Base-by-base conservation (phyloP, 1,140 invertebrate species). In the Ceratosolen solmsi region DNA sequence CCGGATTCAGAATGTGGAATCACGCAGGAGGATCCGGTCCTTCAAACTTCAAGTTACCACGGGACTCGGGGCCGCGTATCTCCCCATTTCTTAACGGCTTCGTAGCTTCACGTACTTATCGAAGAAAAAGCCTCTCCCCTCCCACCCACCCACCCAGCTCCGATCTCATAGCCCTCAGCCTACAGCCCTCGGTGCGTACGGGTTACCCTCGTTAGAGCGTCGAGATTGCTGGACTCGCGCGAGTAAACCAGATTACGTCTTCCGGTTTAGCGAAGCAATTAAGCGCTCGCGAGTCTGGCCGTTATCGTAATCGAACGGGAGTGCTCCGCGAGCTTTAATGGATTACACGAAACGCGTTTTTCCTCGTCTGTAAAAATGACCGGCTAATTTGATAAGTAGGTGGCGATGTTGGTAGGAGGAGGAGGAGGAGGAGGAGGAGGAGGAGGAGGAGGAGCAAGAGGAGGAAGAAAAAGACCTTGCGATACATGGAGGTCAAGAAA, bases 1-100 rank as follows among this genome's bases (percentile, higher is more conserved):
- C 72, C 79, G 58, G 79, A 80, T 80, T 80, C 58, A 75, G 72
- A 73, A 70, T 81, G 30, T 49, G 60, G 72, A 81, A 75, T 75
- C 73, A 68, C 79, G 54, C 25, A 15, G 33, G 17, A 22, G 83
- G 79, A 78, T 78, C 60, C 65, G 73, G 78, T 83, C 65, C 79
- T 78, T 82, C 76, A 76, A 84, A 79, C 80, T 75, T n/a, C 68
- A 38, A 46, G 81, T 46, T 58, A 58, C 3, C 8, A n/a, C 25
- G 8, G 58, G 25, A 9, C n/a, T 17, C 58, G 58, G 8, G n/a
- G 25, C 63, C 63, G 63, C 27, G 27, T n/a, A n/a, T n/a, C n/a
- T 46, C 41, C 41, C 41, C 41, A 13, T 46, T 46, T 13, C 41
- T 5, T 46, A 13, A 46, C 41, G 13, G 41, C 5, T 13, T 46